Evolutionary conservation across 2,888 invertebrate species (phyloP).

Genomic region (Chrysolina oricalcia): DNA sequence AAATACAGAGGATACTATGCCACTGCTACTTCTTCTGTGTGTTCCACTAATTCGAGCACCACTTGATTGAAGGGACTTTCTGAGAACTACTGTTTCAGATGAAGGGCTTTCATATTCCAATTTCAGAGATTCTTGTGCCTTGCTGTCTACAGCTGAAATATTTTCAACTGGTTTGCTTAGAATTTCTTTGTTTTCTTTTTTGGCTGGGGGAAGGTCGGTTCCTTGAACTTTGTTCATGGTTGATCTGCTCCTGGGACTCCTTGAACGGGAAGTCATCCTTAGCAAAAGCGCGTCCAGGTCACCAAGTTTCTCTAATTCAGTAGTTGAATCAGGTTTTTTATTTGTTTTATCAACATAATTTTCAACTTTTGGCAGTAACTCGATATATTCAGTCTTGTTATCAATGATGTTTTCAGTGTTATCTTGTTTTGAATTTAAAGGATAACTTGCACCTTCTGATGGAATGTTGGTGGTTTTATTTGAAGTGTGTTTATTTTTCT

Average conservation of each 20-base stretch:
- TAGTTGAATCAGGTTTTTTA: not conserved
- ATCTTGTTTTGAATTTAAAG: not conserved
- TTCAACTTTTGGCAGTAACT: not conserved
- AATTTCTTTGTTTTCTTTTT: not conserved
- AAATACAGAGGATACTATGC: not conserved
- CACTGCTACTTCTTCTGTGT: not conserved
- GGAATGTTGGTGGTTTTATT: not conserved
- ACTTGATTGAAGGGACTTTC: not conserved
- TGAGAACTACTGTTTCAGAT: not conserved
- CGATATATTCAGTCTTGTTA: not conserved
- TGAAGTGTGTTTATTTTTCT: not conserved
- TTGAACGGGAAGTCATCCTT: not conserved
- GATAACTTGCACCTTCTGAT: not conserved
- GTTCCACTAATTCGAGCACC: not conserved
- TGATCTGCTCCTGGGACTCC: not conserved
- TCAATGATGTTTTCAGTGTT: not conserved
- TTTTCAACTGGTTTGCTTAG: not conserved
- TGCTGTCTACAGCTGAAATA: not conserved
- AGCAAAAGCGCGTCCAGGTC: slow-evolving; percentile 21
- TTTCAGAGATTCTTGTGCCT: not conserved
- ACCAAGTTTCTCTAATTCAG: slow-evolving; percentile 14
- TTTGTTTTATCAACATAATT: slow-evolving; percentile 12
- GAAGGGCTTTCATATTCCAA: not conserved
- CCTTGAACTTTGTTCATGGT: not conserved
- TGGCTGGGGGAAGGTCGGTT: not conserved